Conservation (phyloP, 2,797 vertebrate species). For the Parauchenoglanis ngamensis region DNA sequence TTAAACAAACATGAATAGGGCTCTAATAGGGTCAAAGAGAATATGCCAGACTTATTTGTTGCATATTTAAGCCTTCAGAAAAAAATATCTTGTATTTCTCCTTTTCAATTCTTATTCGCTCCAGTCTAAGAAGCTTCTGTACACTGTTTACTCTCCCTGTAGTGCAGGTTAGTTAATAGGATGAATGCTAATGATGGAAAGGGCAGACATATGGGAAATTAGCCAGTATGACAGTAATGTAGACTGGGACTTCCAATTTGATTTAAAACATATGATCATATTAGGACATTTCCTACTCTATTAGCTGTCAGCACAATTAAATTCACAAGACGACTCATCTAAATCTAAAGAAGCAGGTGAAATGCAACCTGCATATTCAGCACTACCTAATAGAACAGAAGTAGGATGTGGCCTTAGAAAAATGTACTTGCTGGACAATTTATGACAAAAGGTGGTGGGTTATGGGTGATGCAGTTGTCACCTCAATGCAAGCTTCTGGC, state of each 20-base stretch:
- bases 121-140: not conserved
- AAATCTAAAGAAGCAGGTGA: not conserved
- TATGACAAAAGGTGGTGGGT: not conserved
- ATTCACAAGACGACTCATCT: conserved; percentile 21
- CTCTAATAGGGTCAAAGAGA: not conserved
- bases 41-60: not conserved
- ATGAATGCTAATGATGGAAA: conserved; percentile 15
- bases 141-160: not conserved
- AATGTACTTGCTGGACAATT: not conserved
- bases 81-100: not conserved
- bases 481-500: no score
- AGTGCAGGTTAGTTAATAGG: not conserved
- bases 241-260: conserved; percentile 5
- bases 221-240: not conserved
- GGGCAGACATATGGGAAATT: conserved; percentile 17
- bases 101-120: not conserved
- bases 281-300: conserved; percentile 12
- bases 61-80: not conserved
- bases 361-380: not conserved
- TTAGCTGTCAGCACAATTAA: conserved; percentile 7
- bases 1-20: conserved; percentile 34
- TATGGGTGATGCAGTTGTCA: no score
- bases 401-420: not conserved
- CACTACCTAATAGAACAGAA: not conserved
- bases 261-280: conserved; percentile 27